A percentile compares a stretch with the other conserved stretches of the same genome.
Conservation (phyloP, 2,113 vertebrate genomes). For the Plectropomus leopardus region DNA sequence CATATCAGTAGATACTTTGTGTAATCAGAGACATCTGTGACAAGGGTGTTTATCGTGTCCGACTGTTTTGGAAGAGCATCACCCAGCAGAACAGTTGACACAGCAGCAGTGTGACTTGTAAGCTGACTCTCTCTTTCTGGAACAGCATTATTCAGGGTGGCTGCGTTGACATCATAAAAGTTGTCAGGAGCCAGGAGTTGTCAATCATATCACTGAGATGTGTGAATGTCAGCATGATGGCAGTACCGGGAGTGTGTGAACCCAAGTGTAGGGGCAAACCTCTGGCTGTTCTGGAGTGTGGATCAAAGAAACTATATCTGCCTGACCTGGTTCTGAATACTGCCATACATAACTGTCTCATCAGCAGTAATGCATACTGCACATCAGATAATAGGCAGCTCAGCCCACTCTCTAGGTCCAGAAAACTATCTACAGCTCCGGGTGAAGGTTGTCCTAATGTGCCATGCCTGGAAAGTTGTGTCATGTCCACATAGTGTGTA, state of each 20-base stretch:
- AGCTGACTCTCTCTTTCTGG: too few relatives aligned
- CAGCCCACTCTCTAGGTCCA: not conserved
- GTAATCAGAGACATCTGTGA: too few relatives aligned
- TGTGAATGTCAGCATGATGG: slow-evolving; percentile 1
- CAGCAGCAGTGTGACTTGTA: too few relatives aligned
- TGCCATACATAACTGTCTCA: not conserved
- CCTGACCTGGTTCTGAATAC: not conserved
- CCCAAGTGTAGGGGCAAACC: not conserved
- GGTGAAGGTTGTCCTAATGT: not conserved
- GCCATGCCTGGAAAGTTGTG: not conserved
- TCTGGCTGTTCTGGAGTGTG: not conserved
- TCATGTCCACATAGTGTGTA: not conserved
- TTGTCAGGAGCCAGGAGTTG: too few relatives aligned
- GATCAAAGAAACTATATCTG: slow-evolving; percentile 8
- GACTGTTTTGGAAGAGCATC: too few relatives aligned
- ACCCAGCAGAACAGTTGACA: too few relatives aligned
- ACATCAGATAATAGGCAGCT: not conserved
- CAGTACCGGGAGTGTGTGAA: not conserved
- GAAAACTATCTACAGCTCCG: not conserved
- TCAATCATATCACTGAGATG: not conserved
- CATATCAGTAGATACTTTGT: too few relatives aligned
- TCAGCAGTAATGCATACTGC: not conserved
- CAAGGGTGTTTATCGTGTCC: too few relatives aligned
- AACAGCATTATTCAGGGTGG: too few relatives aligned
- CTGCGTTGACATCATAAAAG: too few relatives aligned